These are phyloP conservation scores for Epizoanthus ramosus DNA, from an alignment of 92 coral and sea anemone genomes.

Conservation along the genomic window DNA sequence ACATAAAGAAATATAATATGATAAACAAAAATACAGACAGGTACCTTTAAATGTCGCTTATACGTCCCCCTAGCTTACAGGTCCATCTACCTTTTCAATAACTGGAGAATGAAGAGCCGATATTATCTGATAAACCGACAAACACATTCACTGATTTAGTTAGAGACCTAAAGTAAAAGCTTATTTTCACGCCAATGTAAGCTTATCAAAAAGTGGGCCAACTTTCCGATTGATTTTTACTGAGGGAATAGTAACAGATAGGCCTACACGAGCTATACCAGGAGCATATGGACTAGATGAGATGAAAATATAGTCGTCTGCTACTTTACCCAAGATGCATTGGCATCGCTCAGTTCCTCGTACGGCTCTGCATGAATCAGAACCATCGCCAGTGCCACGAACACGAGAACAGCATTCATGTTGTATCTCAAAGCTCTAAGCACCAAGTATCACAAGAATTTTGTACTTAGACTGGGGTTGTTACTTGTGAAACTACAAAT, in stretches of 20 bases:
- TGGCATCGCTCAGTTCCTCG: background rate
- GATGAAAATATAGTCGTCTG: background rate
- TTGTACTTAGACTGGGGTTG: background rate
- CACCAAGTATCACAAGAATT: background rate
- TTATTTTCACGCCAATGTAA: too few species aligned
- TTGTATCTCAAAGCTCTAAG: background rate
- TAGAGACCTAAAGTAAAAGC: too few species aligned
- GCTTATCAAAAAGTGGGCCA: too few species aligned
- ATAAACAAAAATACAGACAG: background rate
- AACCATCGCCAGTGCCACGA: background rate
- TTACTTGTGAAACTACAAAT: background rate
- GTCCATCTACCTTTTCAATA: background rate
- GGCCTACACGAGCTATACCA: too few species aligned
- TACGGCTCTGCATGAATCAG: background rate
- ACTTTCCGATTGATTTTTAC: too few species aligned
- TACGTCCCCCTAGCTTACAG: background rate
- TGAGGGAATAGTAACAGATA: too few species aligned
- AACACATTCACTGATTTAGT: too few species aligned
- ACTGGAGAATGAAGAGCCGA: too few species aligned
- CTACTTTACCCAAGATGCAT: constrained; percentile 4
- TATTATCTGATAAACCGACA: too few species aligned
- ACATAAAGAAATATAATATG: background rate
- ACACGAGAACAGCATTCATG: background rate
- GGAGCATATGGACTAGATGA: background rate
- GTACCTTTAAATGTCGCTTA: background rate